A percentile compares a stretch with the other conserved stretches of the same genome.
These are phyloP conservation scores for Oreochromis grahami DNA, from an alignment of 2,797 vertebrate genomes.

Conservation along the genomic window DNA sequence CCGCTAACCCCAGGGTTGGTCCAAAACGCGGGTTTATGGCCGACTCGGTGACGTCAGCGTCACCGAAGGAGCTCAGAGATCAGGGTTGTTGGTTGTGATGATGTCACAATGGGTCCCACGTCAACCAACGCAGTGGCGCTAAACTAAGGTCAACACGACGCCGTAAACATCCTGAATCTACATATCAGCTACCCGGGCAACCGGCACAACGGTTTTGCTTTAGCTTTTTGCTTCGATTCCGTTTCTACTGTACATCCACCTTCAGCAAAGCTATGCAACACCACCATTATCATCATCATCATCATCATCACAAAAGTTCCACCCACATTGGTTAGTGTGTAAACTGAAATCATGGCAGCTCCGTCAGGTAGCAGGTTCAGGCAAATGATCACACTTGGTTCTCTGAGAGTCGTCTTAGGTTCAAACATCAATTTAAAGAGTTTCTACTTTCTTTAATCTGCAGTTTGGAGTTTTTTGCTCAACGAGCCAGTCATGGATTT, in stretches of 20 bases:
- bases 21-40: background rate
- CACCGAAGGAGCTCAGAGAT: fast-evolving
- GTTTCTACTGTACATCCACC: conserved; percentile 2
- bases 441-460: background rate
- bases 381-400: conserved; percentile 57
- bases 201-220: background rate
- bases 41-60: background rate
- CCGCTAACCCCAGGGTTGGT: background rate
- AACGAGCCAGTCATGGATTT: conserved; percentile 48
- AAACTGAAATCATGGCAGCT: background rate
- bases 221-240: background rate
- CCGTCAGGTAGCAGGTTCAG: conserved; percentile 52
- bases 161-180: background rate
- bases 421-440: background rate
- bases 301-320: background rate
- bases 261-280: background rate
- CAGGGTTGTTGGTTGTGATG: background rate
- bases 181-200: background rate
- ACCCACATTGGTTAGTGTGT: conserved; percentile 27
- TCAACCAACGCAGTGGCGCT: fast-evolving
- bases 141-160: fast-evolving
- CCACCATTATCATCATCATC: background rate
- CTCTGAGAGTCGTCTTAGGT: background rate
- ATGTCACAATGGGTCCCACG: background rate
- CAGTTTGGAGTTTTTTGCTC: fast-evolving